Conservation (phyloP, 2,797 vertebrate species). For the Epinephelus malabaricus region DNA sequence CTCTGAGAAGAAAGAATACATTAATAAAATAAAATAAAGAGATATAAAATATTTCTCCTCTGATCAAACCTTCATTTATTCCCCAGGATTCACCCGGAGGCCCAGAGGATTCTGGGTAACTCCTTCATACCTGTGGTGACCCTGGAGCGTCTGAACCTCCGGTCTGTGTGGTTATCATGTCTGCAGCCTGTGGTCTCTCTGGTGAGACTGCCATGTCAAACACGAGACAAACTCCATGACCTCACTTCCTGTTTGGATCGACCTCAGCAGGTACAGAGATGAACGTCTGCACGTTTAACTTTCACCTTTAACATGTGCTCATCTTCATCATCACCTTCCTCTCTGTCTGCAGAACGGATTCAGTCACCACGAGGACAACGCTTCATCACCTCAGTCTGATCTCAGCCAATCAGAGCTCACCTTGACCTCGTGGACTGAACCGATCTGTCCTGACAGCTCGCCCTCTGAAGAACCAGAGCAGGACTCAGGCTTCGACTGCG, state of each 20-base stretch:
- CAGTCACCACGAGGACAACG: slow-evolving; percentile 19
- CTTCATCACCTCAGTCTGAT: slow-evolving; percentile 4
- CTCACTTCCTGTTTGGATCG: background rate
- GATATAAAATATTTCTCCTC: no score
- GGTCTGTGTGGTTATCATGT: slow-evolving; percentile 67
- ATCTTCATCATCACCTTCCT: background rate
- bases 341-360: slow-evolving; percentile 58
- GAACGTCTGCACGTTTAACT: background rate
- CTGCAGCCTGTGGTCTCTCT: slow-evolving; percentile 79
- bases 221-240: background rate
- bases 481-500: slow-evolving; percentile 69
- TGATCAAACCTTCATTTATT: background rate
- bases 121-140: slow-evolving; percentile 90
- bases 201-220: slow-evolving; percentile 51
- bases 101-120: slow-evolving; percentile 79
- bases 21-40: background rate
- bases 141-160: slow-evolving; percentile 91
- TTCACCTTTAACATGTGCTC: background rate
- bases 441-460: slow-evolving; percentile 50
- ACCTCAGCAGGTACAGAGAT: slow-evolving; percentile 59
- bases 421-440: slow-evolving; percentile 61
- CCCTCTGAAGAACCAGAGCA: slow-evolving; percentile 59
- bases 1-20: background rate
- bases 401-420: slow-evolving; percentile 69
- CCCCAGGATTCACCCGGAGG: slow-evolving; percentile 75